Evolutionary conservation across 2,113 vertebrate species (phyloP), one percentile per base, ranked within the genome.

Genomic region (Dipodomys merriami): DNA sequence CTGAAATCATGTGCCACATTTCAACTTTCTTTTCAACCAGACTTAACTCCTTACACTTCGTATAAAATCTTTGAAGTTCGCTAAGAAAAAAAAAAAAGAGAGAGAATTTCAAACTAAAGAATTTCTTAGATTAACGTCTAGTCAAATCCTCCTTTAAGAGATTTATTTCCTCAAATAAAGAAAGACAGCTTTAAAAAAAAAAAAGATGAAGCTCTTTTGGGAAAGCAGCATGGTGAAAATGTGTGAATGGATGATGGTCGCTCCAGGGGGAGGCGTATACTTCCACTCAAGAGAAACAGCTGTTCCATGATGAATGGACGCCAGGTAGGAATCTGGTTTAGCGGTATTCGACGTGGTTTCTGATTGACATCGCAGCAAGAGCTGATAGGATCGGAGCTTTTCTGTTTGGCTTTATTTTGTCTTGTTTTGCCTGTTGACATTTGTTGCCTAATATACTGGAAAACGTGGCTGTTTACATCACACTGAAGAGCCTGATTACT

Each of bases 141-240:
- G 91, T 97, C 93, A 96, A 97, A 97, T 97, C 35, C 65, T 95
- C 95, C 85, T 57, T 97, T 98, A 95, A 96, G 97, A 97, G 96
- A 98, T 98, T 98, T 97, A 97, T 98, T 97, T 98, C 93, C 95
- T 96, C 96, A 96, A 96, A 96, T 49, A 86, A 96, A 97, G 93
- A 97, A 96, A 97, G 96, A 96, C 6, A 46, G 91, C 87, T 98
- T 95, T 95, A 39, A 39, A 39, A 39, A 39, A 39, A 90, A 96
- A 96, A 97, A 97, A 96, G 93, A 96, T 81, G 91, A 96, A 88
- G 95, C 93, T 96, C 94, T 97, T 97, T 96, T 96, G 94, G 95
- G 91, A 97, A 97, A 86, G 44, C 19, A 30, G 96, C 80, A 77
- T 97, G 96, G 94, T 97, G 96, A 96, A 95, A 97, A 98, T 86